phyloP scores from a whole-genome alignment of 1,140 invertebrate genomes.

The Parapsyche elsis region DNA sequence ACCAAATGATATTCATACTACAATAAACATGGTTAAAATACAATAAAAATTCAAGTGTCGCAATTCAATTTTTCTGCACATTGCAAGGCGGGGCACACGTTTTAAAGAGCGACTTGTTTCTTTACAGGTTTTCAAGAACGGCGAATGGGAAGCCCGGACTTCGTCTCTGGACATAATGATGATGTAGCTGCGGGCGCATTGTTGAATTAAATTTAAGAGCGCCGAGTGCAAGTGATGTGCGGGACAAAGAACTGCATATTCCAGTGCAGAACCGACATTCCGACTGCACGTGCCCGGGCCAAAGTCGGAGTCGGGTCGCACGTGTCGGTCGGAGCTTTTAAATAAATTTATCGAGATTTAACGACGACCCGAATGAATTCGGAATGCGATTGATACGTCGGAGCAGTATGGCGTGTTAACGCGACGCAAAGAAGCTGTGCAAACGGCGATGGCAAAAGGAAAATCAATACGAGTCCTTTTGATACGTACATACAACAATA shows the following conservation, averaged over 20 bases:
- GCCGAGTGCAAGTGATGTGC: constrained; percentile 17
- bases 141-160: background rate
- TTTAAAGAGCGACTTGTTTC: background rate
- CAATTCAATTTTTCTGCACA: no score
- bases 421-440: background rate
- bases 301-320: background rate
- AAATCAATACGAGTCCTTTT: constrained; percentile 31
- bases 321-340: background rate
- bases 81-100: background rate
- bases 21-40: no score
- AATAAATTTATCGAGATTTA: background rate
- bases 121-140: background rate
- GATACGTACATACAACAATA: constrained; percentile 21
- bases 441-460: constrained; percentile 4
- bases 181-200: constrained; percentile 16
- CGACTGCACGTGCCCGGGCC: constrained; percentile 5
- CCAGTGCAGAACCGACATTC: background rate
- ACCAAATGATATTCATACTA: no score
- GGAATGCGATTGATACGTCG: background rate
- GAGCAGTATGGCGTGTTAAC: no score
- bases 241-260: background rate
- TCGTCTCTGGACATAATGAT: background rate
- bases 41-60: no score
- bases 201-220: constrained; percentile 19
- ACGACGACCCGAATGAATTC: background rate